Base-by-base conservation (phyloP, 1,140 invertebrate genomes). In the Campodea augens region DNA sequence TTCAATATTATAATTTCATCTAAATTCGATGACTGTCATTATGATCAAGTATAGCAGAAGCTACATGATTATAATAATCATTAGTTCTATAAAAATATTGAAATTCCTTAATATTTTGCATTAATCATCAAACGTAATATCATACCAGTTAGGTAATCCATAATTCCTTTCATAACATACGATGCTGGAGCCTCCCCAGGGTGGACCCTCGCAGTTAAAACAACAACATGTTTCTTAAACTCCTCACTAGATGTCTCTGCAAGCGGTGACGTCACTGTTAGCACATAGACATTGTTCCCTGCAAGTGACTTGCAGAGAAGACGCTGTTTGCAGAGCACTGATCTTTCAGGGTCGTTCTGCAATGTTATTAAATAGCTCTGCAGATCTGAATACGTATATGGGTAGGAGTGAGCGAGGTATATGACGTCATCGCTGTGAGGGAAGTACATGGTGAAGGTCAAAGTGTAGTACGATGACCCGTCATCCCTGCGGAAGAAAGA, bases 101-200 rank as follows among this genome's bases (percentile, higher is more conserved):
- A 45, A 3, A 39, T 36, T 12, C 5, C 19, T 15, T 12, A 10
- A 40, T 12, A 40, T 40, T 10, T 10, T 40, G 12, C 7, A 10
- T 18, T 40, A 10, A 40, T 15, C 38, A n/a, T n/a, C n/a, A n/a
- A n/a, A n/a, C n/a, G n/a, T n/a, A n/a, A n/a, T n/a, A n/a, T n/a
- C n/a, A n/a, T n/a, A 29, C 86, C 78, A 3, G 88, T 83, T 32
- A 95, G 66, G 60, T 84, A 92, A 59, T 93, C 86, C 63, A 93
- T 78, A 43, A 85, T 75, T 38, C 89, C 90, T 68, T 92, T 91
- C 88, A 95, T 93, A 69, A 91, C 88, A 86, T 86, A 95, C 3
- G 86, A 92, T 0, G 88, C 76, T 36, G 91, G 92, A 20, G 84
- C 85, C 64, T 96, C 90, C 5, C 89, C 89, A n/a, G 90, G 90